Percentiles rank a stretch among this genome's conserved stretches.
Evolutionary conservation across 2,888 invertebrate genomes (phyloP).

Genomic region (Drosophila leonis): DNA sequence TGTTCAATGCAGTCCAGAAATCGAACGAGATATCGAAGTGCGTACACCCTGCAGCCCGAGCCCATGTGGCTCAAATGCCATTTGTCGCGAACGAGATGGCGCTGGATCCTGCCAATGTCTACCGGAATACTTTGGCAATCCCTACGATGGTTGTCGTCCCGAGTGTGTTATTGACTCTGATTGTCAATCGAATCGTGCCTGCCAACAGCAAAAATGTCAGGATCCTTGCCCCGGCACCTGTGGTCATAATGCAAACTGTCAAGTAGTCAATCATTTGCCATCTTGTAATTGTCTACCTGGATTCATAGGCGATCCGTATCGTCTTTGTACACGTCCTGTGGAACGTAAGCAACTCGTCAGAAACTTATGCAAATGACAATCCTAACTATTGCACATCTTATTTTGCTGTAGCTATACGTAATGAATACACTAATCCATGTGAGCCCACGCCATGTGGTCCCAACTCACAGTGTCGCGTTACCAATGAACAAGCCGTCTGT

Average conservation of each 20-base stretch:
- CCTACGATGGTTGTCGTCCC: constrained; percentile 91
- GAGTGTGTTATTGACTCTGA: constrained; percentile 91
- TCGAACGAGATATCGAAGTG: constrained; percentile 84
- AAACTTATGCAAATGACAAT: not conserved
- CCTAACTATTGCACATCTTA: constrained; percentile 7
- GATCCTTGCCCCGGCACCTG: constrained; percentile 93
- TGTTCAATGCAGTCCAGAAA: constrained; percentile 87
- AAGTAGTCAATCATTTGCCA: constrained; percentile 90
- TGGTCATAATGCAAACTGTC: constrained; percentile 90
- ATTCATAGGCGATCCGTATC: constrained; percentile 91
- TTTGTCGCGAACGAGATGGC: constrained; percentile 89
- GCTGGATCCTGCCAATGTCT: constrained; percentile 90
- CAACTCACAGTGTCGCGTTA: constrained; percentile 90
- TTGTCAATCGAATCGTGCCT: constrained; percentile 90
- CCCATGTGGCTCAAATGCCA: constrained; percentile 90
- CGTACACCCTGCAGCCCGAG: constrained; percentile 88
- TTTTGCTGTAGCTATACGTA: constrained; percentile 75
- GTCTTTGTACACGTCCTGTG: constrained; percentile 86
- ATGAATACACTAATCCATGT: constrained; percentile 87
- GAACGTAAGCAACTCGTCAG: constrained; percentile 86
- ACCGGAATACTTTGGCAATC: constrained; percentile 91
- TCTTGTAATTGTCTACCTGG: constrained; percentile 90
- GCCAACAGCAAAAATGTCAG: constrained; percentile 90
- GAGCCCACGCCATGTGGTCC: constrained; percentile 91
- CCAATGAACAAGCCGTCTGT: constrained; percentile 90